phyloP scores from a whole-genome alignment of 2,888 invertebrate species.

The Melanostoma mellinum region DNA sequence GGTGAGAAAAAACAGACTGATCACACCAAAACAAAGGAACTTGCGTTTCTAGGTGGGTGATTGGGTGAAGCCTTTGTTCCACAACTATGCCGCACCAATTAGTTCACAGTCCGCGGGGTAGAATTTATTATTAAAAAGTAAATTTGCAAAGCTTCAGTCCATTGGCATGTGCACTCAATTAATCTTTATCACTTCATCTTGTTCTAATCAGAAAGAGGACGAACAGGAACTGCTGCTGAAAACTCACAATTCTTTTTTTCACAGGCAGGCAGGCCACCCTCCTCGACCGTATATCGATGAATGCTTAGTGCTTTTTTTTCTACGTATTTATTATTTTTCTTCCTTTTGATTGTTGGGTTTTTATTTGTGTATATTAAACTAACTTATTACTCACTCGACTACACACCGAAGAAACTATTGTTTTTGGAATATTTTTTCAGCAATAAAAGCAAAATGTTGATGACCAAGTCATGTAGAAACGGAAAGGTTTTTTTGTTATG shows the following conservation, averaged over 20 bases:
- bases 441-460: slow-evolving; percentile 23
- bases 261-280: slow-evolving; percentile 6
- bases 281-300: slow-evolving; percentile 1
- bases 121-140: slow-evolving; percentile 23
- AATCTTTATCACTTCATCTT: slow-evolving; percentile 70
- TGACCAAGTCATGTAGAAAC: slow-evolving; percentile 33
- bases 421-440: neutral
- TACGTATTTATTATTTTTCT: slow-evolving; percentile 13
- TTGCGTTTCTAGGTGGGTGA: slow-evolving; percentile 12
- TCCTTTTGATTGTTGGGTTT: neutral
- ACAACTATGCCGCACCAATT: slow-evolving; percentile 34
- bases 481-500: slow-evolving; percentile 40
- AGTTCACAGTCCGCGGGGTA: slow-evolving; percentile 21
- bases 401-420: neutral
- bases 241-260: slow-evolving; percentile 51
- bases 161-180: slow-evolving; percentile 67
- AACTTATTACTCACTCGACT: neutral
- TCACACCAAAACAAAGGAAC: slow-evolving; percentile 67
- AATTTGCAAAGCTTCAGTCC: slow-evolving; percentile 57
- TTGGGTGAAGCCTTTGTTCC: slow-evolving; percentile 34
- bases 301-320: slow-evolving; percentile 3
- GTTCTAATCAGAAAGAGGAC: slow-evolving; percentile 7
- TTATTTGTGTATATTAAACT: neutral
- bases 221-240: slow-evolving; percentile 23
- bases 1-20: slow-evolving; percentile 35